Base-by-base conservation (phyloP, 2,113 vertebrate species). In the Rhadina sibilatrix region DNA sequence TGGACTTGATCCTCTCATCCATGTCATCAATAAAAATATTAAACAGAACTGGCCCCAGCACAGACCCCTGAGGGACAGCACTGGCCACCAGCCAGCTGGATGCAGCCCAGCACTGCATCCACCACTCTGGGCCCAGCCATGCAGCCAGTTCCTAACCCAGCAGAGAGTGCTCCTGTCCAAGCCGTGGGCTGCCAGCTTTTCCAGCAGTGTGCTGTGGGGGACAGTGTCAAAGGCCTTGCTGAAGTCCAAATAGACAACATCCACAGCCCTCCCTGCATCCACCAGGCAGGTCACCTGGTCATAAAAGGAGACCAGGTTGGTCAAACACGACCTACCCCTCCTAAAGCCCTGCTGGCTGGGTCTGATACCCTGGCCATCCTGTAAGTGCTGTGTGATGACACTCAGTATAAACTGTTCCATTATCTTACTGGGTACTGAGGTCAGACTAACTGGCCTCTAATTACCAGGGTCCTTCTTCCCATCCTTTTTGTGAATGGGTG, bases 341-440 rank as follows among this genome's bases (percentile, higher is more conserved):
- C 56, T 24, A 65, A 65, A 30, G 5, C 19, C 20, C 0, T 24
- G 20, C 25, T 65, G 38, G 20, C 49, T 65, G 31, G 20, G 19
- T 35, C 60, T 54, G 60, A 35, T 24, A 5, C 31, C 12, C 21
- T 11, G 20, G 16, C 24, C 16, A 6, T 30, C 31, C 80, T 60
- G 31, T 12, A 30, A 1, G 20, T 50, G 15, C 44, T 3, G 1
- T 8, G 4, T 52, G 46, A 35, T 12, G 15, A 0, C 54, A 42
- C 46, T 30, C 46, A 42, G 1, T 1, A 52, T 12, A 3, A 35
- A 1, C 15, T 60, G 24, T 11, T 70, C 35, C 30, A 35, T n/a
- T 0, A n/a, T 1, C 12, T 33, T n/a, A 1, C 30, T 0, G 0
- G 44, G 44, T 2, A 59, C 15, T 2, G 1, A n/a, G 20, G 4